Evolutionary conservation across 2,113 vertebrate genomes (phyloP).

Genomic region (Percina caprodes): DNA sequence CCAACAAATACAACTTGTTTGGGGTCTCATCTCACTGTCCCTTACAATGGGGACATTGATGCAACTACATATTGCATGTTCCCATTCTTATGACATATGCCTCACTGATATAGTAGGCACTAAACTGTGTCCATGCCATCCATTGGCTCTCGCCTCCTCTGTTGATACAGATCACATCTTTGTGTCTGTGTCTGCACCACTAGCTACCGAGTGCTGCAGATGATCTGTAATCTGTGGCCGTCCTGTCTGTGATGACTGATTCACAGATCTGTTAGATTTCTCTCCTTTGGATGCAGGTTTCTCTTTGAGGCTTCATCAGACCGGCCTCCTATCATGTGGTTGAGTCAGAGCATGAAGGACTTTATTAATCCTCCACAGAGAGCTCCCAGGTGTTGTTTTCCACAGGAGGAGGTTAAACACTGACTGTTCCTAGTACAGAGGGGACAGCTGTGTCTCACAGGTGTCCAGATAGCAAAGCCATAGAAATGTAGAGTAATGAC

Average conservation of each 20-base stretch:
- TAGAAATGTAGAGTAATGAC: constrained; percentile 24
- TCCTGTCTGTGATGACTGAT: constrained; percentile 32
- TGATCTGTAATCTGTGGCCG: constrained; percentile 33
- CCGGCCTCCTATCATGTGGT: constrained; percentile 54
- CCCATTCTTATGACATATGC: neutral
- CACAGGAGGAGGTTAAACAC: constrained; percentile 46
- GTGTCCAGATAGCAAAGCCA: constrained; percentile 23
- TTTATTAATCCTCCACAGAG: constrained; percentile 57
- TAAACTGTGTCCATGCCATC: neutral
- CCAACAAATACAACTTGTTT: neutral
- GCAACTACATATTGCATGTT: neutral
- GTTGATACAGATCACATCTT: neutral
- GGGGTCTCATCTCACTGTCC: neutral
- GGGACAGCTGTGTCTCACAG: neutral
- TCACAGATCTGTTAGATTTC: constrained; percentile 40
- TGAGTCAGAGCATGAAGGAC: constrained; percentile 54
- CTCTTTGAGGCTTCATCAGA: constrained; percentile 47
- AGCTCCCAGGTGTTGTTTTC: constrained; percentile 55
- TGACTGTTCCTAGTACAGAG: constrained; percentile 14
- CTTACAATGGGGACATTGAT: neutral
- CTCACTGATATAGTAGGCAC: neutral
- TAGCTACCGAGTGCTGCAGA: constrained; percentile 11
- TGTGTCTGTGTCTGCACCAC: constrained; percentile 10
- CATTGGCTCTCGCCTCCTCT: neutral
- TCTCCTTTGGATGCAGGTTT: constrained; percentile 23